Evolutionary conservation across 2,888 invertebrate species (phyloP).

Genomic region (Bembecia ichneumoniformis): DNA sequence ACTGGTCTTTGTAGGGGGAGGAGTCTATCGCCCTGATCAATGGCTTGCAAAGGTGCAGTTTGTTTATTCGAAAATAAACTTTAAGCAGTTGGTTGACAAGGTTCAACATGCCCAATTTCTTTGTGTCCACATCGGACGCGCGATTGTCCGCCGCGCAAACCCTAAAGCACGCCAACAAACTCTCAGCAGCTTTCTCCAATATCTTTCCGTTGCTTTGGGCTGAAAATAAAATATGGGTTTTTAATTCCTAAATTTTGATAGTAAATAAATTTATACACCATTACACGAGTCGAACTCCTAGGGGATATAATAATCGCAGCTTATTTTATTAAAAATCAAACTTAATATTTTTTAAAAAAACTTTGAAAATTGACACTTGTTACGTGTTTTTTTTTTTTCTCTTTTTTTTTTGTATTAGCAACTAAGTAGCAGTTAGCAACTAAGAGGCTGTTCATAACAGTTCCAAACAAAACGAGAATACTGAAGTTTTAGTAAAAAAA

Average conservation of each 20-base stretch:
- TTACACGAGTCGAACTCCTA: too few relatives aligned
- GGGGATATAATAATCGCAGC: too few relatives aligned
- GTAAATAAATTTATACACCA: too few relatives aligned
- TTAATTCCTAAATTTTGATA: not conserved
- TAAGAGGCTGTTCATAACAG: too few relatives aligned
- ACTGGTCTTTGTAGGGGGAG: constrained; percentile 89
- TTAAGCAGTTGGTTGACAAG: constrained; percentile 98
- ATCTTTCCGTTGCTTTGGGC: constrained; percentile 76
- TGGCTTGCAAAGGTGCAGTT: constrained; percentile 91
- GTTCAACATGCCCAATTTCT: constrained; percentile 95
- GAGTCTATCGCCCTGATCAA: constrained; percentile 97
- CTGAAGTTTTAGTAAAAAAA: too few relatives aligned
- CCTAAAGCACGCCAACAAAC: constrained; percentile 92
- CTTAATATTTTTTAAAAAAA: too few relatives aligned
- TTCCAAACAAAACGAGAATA: too few relatives aligned
- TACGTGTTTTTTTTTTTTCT: too few relatives aligned
- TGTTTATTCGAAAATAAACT: constrained; percentile 92
- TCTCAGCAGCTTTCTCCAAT: constrained; percentile 94
- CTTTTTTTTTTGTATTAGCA: too few relatives aligned
- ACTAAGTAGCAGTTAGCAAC: too few relatives aligned
- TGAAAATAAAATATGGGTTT: constrained; percentile 23
- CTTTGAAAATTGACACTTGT: too few relatives aligned
- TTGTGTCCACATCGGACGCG: constrained; percentile 91
- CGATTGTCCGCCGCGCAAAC: constrained; percentile 96
- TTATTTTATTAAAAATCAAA: too few relatives aligned